phyloP scores from a whole-genome alignment of 2,888 invertebrate genomes.

The Eilema depressum region DNA sequence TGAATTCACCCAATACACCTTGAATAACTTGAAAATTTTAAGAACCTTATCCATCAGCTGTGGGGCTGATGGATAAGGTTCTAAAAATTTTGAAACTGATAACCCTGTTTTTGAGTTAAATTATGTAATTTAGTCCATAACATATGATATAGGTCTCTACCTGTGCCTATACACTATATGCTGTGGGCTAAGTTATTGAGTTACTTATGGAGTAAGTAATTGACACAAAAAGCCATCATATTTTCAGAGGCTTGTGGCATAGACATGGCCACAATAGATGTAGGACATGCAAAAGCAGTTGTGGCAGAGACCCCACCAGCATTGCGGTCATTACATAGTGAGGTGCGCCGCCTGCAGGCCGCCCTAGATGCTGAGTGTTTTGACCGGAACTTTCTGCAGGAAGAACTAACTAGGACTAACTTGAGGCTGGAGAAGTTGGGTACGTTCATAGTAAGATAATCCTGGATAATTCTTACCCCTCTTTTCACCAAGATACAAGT shows the following conservation, averaged over 20 bases:
- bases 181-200: too few relatives aligned
- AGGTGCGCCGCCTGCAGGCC: conserved; percentile 84
- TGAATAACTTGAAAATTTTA: too few relatives aligned
- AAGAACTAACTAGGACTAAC: conserved; percentile 86
- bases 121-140: too few relatives aligned
- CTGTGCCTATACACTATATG: too few relatives aligned
- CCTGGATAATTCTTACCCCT: not conserved
- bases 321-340: conserved; percentile 75
- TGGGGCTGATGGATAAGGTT: too few relatives aligned
- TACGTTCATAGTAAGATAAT: conserved; percentile 52
- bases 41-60: too few relatives aligned
- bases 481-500: too few relatives aligned
- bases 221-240: not conserved
- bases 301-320: conserved; percentile 78
- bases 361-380: conserved; percentile 88
- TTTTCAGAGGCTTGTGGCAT: conserved; percentile 74
- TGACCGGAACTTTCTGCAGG: conserved; percentile 88
- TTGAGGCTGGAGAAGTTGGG: conserved; percentile 85
- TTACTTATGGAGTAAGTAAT: too few relatives aligned
- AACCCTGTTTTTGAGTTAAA: too few relatives aligned
- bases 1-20: too few relatives aligned
- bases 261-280: conserved; percentile 55
- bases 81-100: too few relatives aligned
- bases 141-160: too few relatives aligned
- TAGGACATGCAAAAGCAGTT: conserved; percentile 23